Evolutionary conservation across 2,888 invertebrate genomes (phyloP).

Genomic region (Melanotus villosus): DNA sequence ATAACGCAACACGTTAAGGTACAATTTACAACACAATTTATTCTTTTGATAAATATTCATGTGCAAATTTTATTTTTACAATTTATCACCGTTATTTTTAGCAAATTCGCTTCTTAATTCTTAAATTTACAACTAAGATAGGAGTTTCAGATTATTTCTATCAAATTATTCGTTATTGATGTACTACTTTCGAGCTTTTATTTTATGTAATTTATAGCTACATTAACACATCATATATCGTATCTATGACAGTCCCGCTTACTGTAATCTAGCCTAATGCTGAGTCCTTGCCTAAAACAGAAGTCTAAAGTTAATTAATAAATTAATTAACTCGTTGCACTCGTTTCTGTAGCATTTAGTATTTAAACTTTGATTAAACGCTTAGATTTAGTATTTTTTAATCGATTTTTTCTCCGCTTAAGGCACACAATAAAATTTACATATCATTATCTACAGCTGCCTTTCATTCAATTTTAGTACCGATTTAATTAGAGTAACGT

Average conservation of each 20-base stretch:
- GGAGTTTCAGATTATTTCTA: too few species aligned
- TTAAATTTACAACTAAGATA: too few species aligned
- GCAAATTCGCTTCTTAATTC: too few species aligned
- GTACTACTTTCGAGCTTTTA: background rate
- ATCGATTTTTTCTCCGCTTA: background rate
- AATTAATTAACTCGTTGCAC: background rate
- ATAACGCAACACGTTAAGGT: background rate
- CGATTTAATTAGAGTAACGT: background rate
- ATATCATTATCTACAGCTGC: slow-evolving; percentile 6
- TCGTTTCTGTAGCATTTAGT: background rate
- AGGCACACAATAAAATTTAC: slow-evolving; percentile 12
- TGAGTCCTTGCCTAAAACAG: background rate
- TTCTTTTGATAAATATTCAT: background rate
- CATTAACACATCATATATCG: background rate
- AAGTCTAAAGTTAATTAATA: slow-evolving; percentile 4
- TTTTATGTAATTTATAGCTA: background rate
- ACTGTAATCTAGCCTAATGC: background rate
- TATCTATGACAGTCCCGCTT: background rate
- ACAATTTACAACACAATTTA: background rate
- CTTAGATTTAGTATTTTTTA: too few species aligned
- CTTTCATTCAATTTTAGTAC: slow-evolving; percentile 1
- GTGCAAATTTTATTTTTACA: background rate
- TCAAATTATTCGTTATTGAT: background rate
- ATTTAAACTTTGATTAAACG: too few species aligned
- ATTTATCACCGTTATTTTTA: background rate